Percentiles rank a stretch among this genome's conserved stretches.
phyloP scores from a whole-genome alignment of 2,113 vertebrate genomes.

The Leptosomus discolor region DNA sequence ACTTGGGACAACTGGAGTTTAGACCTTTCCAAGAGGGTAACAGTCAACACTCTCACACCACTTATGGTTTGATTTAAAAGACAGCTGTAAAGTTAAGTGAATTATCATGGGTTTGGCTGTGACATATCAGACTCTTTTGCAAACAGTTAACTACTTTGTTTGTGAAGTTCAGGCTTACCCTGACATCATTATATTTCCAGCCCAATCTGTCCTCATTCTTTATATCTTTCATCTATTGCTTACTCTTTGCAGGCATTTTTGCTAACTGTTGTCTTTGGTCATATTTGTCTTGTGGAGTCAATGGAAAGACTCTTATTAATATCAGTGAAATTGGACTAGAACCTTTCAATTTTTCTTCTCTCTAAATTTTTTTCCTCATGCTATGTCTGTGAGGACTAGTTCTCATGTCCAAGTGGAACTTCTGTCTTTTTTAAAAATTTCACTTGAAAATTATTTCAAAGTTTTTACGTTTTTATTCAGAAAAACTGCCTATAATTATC shows the following conservation, averaged over 20 bases:
- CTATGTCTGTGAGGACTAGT: neutral
- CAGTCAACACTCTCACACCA: neutral
- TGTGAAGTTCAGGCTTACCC: neutral
- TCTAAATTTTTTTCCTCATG: neutral
- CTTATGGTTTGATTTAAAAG: neutral
- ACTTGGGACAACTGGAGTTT: neutral
- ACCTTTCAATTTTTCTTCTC: neutral
- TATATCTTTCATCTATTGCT: neutral
- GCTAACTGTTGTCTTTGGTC: neutral
- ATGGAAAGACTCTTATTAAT: neutral
- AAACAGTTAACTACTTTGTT: neutral
- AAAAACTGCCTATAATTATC: neutral
- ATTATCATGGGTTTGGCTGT: neutral
- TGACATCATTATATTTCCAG: neutral
- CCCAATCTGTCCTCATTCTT: neutral
- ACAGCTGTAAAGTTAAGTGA: neutral
- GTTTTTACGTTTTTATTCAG: neutral
- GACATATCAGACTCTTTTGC: neutral
- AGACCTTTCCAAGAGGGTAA: neutral
- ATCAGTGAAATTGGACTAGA: neutral
- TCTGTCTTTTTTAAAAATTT: neutral
- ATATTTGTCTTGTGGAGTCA: neutral
- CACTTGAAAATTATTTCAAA: neutral
- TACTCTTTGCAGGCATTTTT: neutral
- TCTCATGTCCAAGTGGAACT: neutral